Evolutionary conservation across 2,797 vertebrate species (phyloP).

Genomic region (Enoplosus armatus): DNA sequence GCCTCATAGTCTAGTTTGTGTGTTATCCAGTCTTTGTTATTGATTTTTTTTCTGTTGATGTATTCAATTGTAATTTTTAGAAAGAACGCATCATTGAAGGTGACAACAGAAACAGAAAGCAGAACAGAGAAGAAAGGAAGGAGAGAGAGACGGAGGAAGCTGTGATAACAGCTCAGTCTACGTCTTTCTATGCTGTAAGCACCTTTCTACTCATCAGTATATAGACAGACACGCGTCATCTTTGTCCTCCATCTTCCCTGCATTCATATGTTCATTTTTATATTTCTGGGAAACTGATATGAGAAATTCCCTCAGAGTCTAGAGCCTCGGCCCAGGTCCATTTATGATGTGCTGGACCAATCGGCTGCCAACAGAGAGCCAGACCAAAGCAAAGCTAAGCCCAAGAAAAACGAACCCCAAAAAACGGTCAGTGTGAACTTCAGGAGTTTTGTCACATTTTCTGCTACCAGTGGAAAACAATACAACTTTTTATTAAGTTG

Average conservation of each 20-base stretch:
- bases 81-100: neutral
- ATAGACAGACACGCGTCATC: neutral
- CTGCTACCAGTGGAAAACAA: neutral
- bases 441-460: neutral
- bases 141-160: conserved; percentile 18
- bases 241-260: neutral
- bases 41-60: neutral
- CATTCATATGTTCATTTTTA: neutral
- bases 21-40: neutral
- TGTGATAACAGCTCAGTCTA: conserved; percentile 38
- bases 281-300: conserved; percentile 29
- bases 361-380: conserved; percentile 37
- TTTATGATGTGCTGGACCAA: conserved; percentile 81
- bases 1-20: neutral
- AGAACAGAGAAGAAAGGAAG: conserved; percentile 30
- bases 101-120: conserved; percentile 23
- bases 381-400: conserved; percentile 26
- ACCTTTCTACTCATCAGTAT: conserved; percentile 3
- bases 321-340: conserved; percentile 69
- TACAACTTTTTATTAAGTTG: neutral
- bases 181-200: conserved; percentile 83
- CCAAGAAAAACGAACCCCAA: conserved; percentile 20
- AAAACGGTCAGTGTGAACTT: conserved; percentile 61
- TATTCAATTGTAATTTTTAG: conserved; percentile 22
- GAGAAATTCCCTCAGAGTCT: conserved; percentile 73